Conservation (phyloP, 2,888 invertebrate species). For the Athalia rosae region DNA sequence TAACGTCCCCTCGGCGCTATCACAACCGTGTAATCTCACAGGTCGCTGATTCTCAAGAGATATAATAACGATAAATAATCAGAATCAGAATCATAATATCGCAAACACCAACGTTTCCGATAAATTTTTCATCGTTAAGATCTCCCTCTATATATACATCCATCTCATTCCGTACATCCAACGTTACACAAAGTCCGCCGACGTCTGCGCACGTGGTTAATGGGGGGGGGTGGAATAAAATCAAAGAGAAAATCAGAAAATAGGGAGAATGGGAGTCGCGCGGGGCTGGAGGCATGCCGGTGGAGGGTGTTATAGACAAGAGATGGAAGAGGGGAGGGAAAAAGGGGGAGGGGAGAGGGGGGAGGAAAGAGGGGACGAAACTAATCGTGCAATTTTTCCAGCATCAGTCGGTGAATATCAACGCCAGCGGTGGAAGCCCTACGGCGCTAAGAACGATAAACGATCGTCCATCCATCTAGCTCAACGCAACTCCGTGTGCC, state of each 20-base stretch:
- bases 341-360: constrained; percentile 32
- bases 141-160: too few species aligned
- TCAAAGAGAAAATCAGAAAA: constrained; percentile 1
- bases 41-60: too few species aligned
- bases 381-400: constrained; percentile 73
- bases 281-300: background rate
- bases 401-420: constrained; percentile 74
- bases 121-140: too few species aligned
- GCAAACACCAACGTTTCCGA: too few species aligned
- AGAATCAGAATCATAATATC: too few species aligned
- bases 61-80: too few species aligned
- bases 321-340: constrained; percentile 37
- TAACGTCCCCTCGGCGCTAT: too few species aligned
- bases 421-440: constrained; percentile 66
- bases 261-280: background rate
- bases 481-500: constrained; percentile 63
- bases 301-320: constrained; percentile 17
- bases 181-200: too few species aligned
- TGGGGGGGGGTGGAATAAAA: background rate
- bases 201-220: constrained; percentile 11
- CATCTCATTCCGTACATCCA: too few species aligned
- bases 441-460: constrained; percentile 72
- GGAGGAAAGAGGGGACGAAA: constrained; percentile 53
- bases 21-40: too few species aligned
- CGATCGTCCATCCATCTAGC: constrained; percentile 73